Conservation (phyloP, 2,797 vertebrate genomes). For the Apogon hyalosoma region DNA sequence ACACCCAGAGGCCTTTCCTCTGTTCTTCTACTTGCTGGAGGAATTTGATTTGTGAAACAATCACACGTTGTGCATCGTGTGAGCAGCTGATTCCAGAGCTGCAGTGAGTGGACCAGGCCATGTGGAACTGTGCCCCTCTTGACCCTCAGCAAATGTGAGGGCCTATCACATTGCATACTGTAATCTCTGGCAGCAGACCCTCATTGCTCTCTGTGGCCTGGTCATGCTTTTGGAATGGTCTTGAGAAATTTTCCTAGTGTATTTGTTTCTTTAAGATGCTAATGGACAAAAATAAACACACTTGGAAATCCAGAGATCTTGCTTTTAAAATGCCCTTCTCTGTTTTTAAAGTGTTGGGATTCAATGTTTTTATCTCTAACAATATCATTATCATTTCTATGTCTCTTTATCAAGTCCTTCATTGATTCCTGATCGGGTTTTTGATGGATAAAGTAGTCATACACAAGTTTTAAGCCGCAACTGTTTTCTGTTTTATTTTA, state of each 20-base stretch:
- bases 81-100: constrained; percentile 41
- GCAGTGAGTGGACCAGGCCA: constrained; percentile 23
- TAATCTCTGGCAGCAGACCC: constrained; percentile 65
- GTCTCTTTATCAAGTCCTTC: too few species aligned
- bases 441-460: too few species aligned
- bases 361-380: background rate
- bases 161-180: constrained; percentile 75
- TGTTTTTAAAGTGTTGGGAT: constrained; percentile 10
- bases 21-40: constrained; percentile 22
- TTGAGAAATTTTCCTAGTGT: constrained; percentile 10
- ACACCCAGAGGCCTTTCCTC: constrained; percentile 2
- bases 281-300: constrained; percentile 12
- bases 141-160: constrained; percentile 71
- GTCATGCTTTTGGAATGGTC: constrained; percentile 40
- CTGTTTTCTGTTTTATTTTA: too few species aligned
- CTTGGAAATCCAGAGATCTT: constrained; percentile 9
- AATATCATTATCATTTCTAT: too few species aligned
- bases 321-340: background rate
- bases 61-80: constrained; percentile 48
- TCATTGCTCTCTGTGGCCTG: constrained; percentile 40
- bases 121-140: constrained; percentile 58
- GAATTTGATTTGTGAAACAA: constrained; percentile 52
- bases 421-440: too few species aligned
- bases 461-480: too few species aligned
- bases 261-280: constrained; percentile 28